Base-by-base conservation (phyloP, 2,888 invertebrate species). In the Dorcus hopei region DNA sequence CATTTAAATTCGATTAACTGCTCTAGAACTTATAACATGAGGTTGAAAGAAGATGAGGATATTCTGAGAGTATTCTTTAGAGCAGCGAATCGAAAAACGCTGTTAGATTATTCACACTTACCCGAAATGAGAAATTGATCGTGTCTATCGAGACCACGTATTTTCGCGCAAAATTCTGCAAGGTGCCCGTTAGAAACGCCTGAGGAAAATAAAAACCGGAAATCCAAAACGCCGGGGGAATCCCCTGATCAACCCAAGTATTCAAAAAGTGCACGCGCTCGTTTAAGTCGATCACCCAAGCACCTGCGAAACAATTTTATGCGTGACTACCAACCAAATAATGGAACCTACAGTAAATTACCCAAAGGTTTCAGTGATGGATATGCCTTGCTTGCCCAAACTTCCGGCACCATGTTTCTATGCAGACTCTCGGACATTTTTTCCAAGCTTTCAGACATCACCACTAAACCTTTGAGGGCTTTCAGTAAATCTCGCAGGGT, bases 121-220 rank as follows among this genome's bases (percentile, higher is more conserved):
- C 88, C 80, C 83, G 79, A 72, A 85, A 88, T 3, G 79, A 74
- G 69, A 87, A 89, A 5, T 80, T 79, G 3, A 88, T 82, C 0
- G 85, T 82, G 72, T 93, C 92, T 41, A 93, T 91, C 3, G 92
- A 89, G 4, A 91, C 83, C 26, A 87, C 81, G 70, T 89, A 85
- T 72, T 87, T 90, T 65, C 92, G 81, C 3, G 92, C 92, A 75
- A 84, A 91, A 79, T 93, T 92, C 80, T 93, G 93, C 70, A 91
- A 80, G 0, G 89, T 89, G 16, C 90, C 92, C 0, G 92, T 92
- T 63, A 93, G 81, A 79, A 93, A 91, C 1, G 91, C 91, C 75
- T 93, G 92, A 0, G 92, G 91, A 79, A 92, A 93, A 79, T 87
- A 93, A 77, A 93, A 91, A 0, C 91, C 92, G 0, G 91, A 90